Base-by-base conservation (phyloP, 2,888 invertebrate species). In the Agonopterix alstromeriana region DNA sequence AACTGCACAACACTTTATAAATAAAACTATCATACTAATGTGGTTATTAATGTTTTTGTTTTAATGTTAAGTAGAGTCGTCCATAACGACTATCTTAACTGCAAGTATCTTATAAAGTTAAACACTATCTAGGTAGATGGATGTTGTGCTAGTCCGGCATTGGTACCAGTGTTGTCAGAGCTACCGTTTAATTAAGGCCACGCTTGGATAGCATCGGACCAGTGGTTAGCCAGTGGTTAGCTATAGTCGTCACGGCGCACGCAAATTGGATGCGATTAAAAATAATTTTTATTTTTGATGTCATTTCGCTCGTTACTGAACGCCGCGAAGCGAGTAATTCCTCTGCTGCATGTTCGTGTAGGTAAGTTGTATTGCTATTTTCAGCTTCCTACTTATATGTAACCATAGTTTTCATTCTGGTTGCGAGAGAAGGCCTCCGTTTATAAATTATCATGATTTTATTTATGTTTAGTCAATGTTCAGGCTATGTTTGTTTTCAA, bases 251-350 rank as follows among this genome's bases (percentile, higher is more conserved):
- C 70, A 71, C 65, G 66, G 61, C 61, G 69, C 66, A 77, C 76
- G 79, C 75, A 84, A 88, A 87, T 86, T 87, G 84, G 75, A 66
- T 58, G 67, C 79, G 84, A 87, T 87, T 87, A 86, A 86, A 87
- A 86, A 81, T 84, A 86, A 87, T 87, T 88, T 85, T 73, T 85
- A 83, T 84, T 82, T 83, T 82, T 79, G 79, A 80, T 88, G 88
- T 87, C 87, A 87, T 82, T 86, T 80, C 73, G 74, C 72, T 73
- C 49, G 73, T 87, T 87, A 87, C 63, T 42, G 52, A 45, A 63
- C 49, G 63, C 77, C 63, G 65, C 68, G 85, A 74, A 79, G 85
- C 86, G 84, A 60, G 63, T 82, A 84, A 87, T 85, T 78, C 69
- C 53, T 69, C 70, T 47, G 67, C 72, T 73, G 71, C 57, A 59